These are phyloP conservation scores for Phrynocephalus guinanensis DNA, from an alignment of 2,797 vertebrate genomes.

Conservation along the genomic window DNA sequence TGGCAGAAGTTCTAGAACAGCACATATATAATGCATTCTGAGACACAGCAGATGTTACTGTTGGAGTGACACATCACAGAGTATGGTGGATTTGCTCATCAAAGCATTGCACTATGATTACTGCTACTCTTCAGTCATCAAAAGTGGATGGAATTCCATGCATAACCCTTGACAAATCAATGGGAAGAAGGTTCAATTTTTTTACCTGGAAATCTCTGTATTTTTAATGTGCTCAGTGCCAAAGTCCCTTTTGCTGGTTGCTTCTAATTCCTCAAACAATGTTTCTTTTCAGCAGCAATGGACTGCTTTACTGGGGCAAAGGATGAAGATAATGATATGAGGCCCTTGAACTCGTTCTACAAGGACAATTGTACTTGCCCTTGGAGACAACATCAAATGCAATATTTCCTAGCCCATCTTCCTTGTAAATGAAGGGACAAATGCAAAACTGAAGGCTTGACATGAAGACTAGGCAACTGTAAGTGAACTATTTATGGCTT, in stretches of 20 bases:
- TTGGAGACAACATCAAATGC: background rate
- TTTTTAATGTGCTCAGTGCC: background rate
- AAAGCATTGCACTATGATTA: conserved; percentile 58
- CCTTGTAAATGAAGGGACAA: background rate
- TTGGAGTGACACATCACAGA: background rate
- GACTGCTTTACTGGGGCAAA: too few species aligned
- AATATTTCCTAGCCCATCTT: background rate
- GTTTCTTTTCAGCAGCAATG: too few species aligned
- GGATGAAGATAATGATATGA: too few species aligned
- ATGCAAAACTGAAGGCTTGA: too few species aligned
- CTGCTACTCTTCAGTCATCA: conserved; percentile 44
- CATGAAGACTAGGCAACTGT: too few species aligned
- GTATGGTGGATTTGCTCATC: conserved; percentile 41
- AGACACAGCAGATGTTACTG: background rate
- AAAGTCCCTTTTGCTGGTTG: background rate
- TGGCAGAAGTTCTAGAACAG: background rate
- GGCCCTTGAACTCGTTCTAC: too few species aligned
- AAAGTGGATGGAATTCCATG: conserved; percentile 47
- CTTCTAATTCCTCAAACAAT: too few species aligned
- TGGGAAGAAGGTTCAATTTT: conserved; percentile 18
- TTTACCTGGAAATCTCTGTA: background rate
- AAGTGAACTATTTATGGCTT: too few species aligned
- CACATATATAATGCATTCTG: background rate
- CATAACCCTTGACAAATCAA: conserved; percentile 52
- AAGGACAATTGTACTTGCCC: too few species aligned